Percentiles rank a stretch among this genome's conserved stretches.
These are phyloP conservation scores for Porites lutea DNA, from an alignment of 64 coral and sea anemone species.

Conservation along the genomic window DNA sequence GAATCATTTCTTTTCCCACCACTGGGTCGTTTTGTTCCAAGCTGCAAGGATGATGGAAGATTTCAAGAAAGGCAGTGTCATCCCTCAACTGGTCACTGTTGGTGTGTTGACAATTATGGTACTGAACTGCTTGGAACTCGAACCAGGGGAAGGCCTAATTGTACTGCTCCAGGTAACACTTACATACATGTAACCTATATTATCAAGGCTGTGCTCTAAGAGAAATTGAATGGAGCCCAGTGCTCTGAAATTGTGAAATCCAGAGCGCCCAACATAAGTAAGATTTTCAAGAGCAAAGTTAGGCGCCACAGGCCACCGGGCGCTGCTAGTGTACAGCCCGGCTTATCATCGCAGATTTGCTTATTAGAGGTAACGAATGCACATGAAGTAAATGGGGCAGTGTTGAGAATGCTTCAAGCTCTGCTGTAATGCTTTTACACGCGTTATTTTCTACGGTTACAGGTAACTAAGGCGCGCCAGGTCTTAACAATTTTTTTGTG, in stretches of 20 bases:
- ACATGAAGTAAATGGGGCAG: no score
- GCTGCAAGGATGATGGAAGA: slow-evolving; percentile 38
- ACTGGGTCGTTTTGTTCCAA: slow-evolving; percentile 40
- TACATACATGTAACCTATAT: background rate
- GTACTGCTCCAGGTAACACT: slow-evolving; percentile 6
- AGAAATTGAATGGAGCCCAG: no score
- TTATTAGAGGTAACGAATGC: no score
- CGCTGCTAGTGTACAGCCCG: background rate
- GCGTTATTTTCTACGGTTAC: no score
- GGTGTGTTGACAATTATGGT: slow-evolving; percentile 68
- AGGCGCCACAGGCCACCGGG: no score
- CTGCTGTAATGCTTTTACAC: no score
- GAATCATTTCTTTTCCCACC: slow-evolving; percentile 28
- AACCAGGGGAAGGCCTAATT: slow-evolving; percentile 45
- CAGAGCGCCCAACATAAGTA: background rate
- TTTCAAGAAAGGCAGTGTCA: slow-evolving; percentile 49
- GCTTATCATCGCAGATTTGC: no score
- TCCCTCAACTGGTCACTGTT: slow-evolving; percentile 52
- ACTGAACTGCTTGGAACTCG: slow-evolving; percentile 44
- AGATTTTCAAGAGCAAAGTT: background rate
- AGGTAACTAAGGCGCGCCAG: no score
- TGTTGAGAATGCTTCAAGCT: no score
- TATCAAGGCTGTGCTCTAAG: background rate
- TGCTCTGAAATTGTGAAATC: background rate
- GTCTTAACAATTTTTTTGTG: no score